These are phyloP conservation scores for Caranx melampygus DNA, from an alignment of 2,113 vertebrate species.

Conservation along the genomic window DNA sequence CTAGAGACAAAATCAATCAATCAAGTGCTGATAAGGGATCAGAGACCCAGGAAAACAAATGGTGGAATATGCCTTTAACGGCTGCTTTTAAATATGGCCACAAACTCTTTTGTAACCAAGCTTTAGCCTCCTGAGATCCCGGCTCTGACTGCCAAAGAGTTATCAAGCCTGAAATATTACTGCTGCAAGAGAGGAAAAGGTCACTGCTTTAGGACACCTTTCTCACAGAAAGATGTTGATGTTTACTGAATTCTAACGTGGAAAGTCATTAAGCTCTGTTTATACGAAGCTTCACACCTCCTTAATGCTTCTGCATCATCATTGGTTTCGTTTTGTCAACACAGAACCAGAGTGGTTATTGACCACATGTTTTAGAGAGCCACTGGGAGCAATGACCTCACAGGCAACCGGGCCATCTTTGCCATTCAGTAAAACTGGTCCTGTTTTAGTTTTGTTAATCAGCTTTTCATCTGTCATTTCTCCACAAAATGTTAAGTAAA, in stretches of 20 bases:
- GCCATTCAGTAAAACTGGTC: no score
- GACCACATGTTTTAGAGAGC: not conserved
- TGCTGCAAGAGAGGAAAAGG: slow-evolving; percentile 23
- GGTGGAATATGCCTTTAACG: slow-evolving; percentile 31
- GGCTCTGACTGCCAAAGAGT: slow-evolving; percentile 17
- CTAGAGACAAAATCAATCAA: slow-evolving; percentile 63
- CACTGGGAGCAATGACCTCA: not conserved
- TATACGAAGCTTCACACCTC: not conserved
- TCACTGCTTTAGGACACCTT: slow-evolving; percentile 12
- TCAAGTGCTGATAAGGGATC: slow-evolving; percentile 56
- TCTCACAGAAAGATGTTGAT: slow-evolving; percentile 18
- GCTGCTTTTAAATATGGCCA: slow-evolving; percentile 29
- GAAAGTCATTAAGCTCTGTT: slow-evolving; percentile 5
- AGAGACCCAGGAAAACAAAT: slow-evolving; percentile 49
- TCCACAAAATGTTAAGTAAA: not conserved
- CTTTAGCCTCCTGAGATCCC: not conserved
- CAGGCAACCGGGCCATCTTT: not conserved
- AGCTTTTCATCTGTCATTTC: not conserved
- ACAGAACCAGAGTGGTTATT: not conserved
- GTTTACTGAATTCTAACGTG: slow-evolving; percentile 22
- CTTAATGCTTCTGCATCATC: not conserved
- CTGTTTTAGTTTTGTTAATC: not conserved
- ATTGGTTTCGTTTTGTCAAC: not conserved
- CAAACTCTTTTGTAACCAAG: slow-evolving; percentile 3
- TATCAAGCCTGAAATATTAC: slow-evolving; percentile 35